phyloP scores from a whole-genome alignment of 2,888 invertebrate genomes.

The Leptinotarsa haldemani region DNA sequence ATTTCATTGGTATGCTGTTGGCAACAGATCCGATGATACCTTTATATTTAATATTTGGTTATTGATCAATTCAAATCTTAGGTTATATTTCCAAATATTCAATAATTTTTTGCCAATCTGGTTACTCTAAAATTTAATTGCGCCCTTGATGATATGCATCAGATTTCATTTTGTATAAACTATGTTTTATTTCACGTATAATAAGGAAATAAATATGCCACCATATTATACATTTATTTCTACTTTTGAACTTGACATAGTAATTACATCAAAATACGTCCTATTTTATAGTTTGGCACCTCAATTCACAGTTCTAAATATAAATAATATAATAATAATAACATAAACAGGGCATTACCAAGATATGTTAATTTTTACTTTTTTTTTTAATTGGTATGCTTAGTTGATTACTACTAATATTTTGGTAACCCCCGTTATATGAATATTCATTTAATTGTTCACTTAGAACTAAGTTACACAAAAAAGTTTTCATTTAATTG shows the following conservation, averaged over 20 bases:
- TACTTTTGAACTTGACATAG: neutral
- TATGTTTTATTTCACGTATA: no score
- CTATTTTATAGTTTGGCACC: conserved; percentile 41
- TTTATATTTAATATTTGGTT: no score
- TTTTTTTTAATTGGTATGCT: neutral
- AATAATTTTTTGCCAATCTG: no score
- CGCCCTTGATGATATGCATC: no score
- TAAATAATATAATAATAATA: conserved; percentile 17
- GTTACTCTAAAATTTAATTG: no score
- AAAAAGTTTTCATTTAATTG: neutral
- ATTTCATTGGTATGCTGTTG: no score
- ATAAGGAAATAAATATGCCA: neutral
- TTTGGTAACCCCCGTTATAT: neutral
- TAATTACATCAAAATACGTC: neutral
- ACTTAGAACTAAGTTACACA: no score
- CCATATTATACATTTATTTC: neutral
- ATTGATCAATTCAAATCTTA: no score
- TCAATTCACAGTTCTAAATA: conserved; percentile 43
- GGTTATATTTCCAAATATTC: no score
- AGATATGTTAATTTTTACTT: neutral
- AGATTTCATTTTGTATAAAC: no score
- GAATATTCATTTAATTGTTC: neutral
- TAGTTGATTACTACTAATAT: neutral
- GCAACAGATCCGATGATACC: no score
- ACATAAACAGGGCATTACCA: conserved; percentile 18